These are phyloP conservation scores for Sebastes diploproa DNA, from an alignment of 2,797 vertebrate genomes.

Conservation along the genomic window DNA sequence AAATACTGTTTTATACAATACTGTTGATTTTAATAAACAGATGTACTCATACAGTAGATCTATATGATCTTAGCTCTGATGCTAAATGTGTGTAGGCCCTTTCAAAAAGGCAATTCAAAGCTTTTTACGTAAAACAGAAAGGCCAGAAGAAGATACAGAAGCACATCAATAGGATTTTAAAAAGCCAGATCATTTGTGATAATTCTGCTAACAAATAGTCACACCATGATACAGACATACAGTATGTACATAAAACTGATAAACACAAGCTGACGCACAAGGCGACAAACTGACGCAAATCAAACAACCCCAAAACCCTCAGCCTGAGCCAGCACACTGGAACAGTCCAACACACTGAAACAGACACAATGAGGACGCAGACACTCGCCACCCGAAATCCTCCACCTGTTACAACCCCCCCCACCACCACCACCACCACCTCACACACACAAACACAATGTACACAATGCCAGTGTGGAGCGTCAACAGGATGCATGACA, in stretches of 20 bases:
- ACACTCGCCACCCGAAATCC: not conserved
- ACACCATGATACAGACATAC: too few species aligned
- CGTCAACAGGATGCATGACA: constrained; percentile 24
- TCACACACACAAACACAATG: constrained; percentile 41
- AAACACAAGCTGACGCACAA: too few species aligned
- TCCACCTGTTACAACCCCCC: constrained; percentile 30
- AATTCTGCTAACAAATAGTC: too few species aligned
- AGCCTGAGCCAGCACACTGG: not conserved
- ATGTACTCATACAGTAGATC: not conserved
- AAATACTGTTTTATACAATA: not conserved
- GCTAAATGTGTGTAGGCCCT: too few species aligned
- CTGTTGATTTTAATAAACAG: not conserved
- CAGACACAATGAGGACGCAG: not conserved
- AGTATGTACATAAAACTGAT: too few species aligned
- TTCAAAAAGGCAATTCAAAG: too few species aligned
- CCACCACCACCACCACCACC: not conserved
- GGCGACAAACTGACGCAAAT: too few species aligned
- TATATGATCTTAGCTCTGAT: too few species aligned
- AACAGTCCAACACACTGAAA: not conserved
- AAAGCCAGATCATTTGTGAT: fast-evolving
- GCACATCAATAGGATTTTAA: too few species aligned
- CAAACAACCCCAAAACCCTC: too few species aligned
- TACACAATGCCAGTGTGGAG: constrained; percentile 40
- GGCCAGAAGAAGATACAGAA: too few species aligned
- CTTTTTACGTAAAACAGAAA: too few species aligned